These are phyloP conservation scores for Anarsia innoxiella DNA, from an alignment of 2,888 invertebrate species.

Conservation along the genomic window DNA sequence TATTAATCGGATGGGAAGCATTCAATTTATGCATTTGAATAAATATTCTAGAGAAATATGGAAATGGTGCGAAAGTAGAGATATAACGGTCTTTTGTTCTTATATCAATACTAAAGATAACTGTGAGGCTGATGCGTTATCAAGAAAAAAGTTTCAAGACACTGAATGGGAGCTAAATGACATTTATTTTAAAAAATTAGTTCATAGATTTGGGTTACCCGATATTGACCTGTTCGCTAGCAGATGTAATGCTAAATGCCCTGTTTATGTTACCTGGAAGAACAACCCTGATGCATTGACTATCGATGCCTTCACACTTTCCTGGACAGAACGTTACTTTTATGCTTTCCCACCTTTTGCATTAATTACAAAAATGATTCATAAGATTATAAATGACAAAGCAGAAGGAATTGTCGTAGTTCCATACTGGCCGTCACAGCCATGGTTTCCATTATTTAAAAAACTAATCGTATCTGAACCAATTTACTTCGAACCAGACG, in stretches of 20 bases:
- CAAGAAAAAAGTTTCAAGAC: slow-evolving; percentile 5
- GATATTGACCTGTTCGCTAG: slow-evolving; percentile 15
- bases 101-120: slow-evolving; percentile 16
- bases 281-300: slow-evolving; percentile 8
- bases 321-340: slow-evolving; percentile 11
- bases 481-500: too few species aligned
- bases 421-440: slow-evolving; percentile 14
- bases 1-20: slow-evolving; percentile 15
- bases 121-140: slow-evolving; percentile 12
- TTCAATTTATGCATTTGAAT: slow-evolving; percentile 12
- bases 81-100: slow-evolving; percentile 13
- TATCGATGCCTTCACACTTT: slow-evolving; percentile 14
- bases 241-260: slow-evolving; percentile 11
- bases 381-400: slow-evolving; percentile 14
- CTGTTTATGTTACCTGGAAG: slow-evolving; percentile 12
- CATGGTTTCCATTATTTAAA: slow-evolving; percentile 10
- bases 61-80: slow-evolving; percentile 14
- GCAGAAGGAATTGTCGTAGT: slow-evolving; percentile 12
- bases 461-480: slow-evolving; percentile 5
- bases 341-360: slow-evolving; percentile 17
- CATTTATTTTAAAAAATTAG: background rate
- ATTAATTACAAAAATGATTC: slow-evolving; percentile 7
- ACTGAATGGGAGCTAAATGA: slow-evolving; percentile 12
- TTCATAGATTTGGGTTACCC: slow-evolving; percentile 3
- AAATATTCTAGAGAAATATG: slow-evolving; percentile 10